These are phyloP conservation scores for Dynastes maya DNA, from an alignment of 2,888 invertebrate species.

Conservation along the genomic window DNA sequence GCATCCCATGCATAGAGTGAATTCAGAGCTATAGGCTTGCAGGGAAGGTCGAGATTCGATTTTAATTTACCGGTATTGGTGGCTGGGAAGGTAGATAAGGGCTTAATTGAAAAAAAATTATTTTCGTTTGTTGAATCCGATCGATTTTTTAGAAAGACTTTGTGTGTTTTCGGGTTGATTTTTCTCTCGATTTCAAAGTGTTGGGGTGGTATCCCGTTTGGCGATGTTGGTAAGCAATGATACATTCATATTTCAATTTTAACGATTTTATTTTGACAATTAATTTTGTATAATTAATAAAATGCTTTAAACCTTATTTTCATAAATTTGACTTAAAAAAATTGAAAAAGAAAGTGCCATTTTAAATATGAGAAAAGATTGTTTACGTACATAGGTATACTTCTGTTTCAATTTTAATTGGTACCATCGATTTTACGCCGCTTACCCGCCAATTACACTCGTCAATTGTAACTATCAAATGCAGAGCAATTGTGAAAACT, in stretches of 20 bases:
- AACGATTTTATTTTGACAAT: too few relatives aligned
- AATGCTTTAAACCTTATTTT: neutral
- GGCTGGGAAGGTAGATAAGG: neutral
- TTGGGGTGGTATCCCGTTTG: neutral
- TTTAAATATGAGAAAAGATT: too few relatives aligned
- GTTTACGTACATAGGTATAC: too few relatives aligned
- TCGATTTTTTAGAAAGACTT: neutral
- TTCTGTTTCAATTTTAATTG: too few relatives aligned
- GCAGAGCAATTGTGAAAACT: too few relatives aligned
- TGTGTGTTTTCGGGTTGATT: neutral
- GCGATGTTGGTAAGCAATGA: slow-evolving; percentile 10
- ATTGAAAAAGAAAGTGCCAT: too few relatives aligned
- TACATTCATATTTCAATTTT: neutral
- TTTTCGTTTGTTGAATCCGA: neutral
- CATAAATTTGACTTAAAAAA: neutral
- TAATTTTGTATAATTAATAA: too few relatives aligned
- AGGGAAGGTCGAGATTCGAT: neutral
- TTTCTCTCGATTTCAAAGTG: neutral
- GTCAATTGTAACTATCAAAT: neutral
- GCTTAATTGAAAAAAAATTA: neutral
- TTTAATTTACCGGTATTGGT: neutral
- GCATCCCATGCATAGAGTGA: neutral
- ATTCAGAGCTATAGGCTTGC: neutral
- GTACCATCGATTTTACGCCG: too few relatives aligned
- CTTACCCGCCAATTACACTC: too few relatives aligned